phyloP scores from a whole-genome alignment of 2,113 vertebrate species.

The Anguilla japonica region DNA sequence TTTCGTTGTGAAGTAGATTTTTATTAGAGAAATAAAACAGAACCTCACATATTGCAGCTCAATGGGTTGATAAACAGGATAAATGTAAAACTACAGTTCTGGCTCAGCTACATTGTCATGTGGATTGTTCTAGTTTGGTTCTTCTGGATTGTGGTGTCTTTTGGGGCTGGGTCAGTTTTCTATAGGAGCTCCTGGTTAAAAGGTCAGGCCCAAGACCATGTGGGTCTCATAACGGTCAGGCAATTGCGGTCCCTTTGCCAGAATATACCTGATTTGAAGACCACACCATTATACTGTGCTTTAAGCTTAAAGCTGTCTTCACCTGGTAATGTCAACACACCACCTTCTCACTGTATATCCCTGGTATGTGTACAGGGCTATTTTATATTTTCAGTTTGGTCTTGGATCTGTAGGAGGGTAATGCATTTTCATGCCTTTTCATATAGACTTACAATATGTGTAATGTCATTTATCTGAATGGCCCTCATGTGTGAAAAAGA shows the following conservation, averaged over 20 bases:
- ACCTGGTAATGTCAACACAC: slow-evolving; percentile 31
- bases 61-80: not conserved
- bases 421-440: not conserved
- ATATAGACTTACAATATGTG: not conserved
- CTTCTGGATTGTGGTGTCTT: not conserved
- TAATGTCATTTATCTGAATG: not conserved
- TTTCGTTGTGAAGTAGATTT: slow-evolving; percentile 36
- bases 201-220: not conserved
- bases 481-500: slow-evolving; percentile 15
- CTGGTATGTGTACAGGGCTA: not conserved
- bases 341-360: not conserved
- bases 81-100: not conserved
- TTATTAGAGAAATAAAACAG: slow-evolving; percentile 21
- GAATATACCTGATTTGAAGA: not conserved
- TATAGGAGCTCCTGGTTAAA: not conserved
- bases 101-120: not conserved
- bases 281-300: not conserved
- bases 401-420: not conserved
- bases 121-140: not conserved
- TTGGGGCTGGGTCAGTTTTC: not conserved
- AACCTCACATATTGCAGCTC: not conserved
- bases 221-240: not conserved
- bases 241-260: not conserved
- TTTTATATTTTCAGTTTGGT: not conserved
- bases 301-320: not conserved